Percentiles rank a stretch among this genome's conserved stretches.
Conservation (phyloP, 2,888 invertebrate species). For the Limnephilus marmoratus region DNA sequence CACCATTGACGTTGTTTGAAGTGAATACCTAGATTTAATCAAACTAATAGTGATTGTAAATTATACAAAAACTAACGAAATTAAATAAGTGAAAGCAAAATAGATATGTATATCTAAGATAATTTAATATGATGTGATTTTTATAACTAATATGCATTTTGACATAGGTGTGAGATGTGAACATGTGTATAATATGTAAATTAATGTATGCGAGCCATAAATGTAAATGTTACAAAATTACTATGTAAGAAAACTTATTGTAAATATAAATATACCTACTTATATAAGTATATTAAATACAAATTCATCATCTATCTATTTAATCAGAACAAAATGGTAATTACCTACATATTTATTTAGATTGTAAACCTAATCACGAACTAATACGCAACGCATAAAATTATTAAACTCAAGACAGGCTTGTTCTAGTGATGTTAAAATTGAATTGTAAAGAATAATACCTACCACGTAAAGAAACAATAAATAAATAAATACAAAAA, state of each 20-base stretch:
- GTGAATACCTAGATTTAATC: no score
- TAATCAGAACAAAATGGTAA: background rate
- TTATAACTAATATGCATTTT: background rate
- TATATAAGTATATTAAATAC: no score
- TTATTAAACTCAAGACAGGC: no score
- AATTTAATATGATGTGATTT: background rate
- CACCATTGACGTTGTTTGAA: no score
- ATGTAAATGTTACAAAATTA: background rate
- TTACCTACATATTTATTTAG: background rate
- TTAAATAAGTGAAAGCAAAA: background rate
- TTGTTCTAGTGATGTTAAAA: no score
- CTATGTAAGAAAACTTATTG: background rate
- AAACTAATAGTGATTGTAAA: no score
- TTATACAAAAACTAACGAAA: no score
- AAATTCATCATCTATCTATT: background rate
- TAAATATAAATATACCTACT: background rate
- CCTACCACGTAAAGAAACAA: no score
- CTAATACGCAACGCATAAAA: no score
- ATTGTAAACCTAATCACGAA: no score
- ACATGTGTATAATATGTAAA: background rate
- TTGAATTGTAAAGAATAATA: no score
- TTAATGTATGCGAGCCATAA: background rate
- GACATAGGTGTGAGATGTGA: background rate
- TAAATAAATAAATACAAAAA: no score
- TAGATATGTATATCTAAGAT: background rate